phyloP scores from a whole-genome alignment of 2,113 vertebrate species.

The Leuciscus idus region DNA sequence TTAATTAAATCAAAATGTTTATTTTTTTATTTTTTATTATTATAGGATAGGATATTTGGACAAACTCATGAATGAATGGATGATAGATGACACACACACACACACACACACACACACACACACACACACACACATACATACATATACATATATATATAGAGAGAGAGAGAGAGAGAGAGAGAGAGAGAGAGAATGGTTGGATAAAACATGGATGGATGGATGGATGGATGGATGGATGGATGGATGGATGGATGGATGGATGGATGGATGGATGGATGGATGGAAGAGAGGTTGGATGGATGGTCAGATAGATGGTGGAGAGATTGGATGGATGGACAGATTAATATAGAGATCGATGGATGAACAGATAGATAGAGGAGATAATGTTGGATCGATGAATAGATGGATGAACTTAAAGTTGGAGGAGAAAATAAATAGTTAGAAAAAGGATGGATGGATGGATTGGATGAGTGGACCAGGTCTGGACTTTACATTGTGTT shows the following conservation, averaged over 20 bases:
- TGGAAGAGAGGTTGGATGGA: background rate
- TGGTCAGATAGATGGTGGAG: too few relatives aligned
- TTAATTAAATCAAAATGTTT: background rate
- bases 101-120: too few relatives aligned
- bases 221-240: background rate
- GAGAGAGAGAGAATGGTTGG: too few relatives aligned
- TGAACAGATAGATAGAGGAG: background rate
- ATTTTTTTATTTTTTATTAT: background rate
- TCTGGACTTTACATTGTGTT: too few relatives aligned
- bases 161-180: too few relatives aligned
- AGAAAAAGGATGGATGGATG: background rate
- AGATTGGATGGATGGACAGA: background rate
- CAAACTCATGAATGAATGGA: too few relatives aligned
- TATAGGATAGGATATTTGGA: too few relatives aligned
- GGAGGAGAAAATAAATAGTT: background rate
- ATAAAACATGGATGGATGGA: background rate
- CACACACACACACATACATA: too few relatives aligned
- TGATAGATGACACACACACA: too few relatives aligned
- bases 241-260: background rate
- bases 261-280: background rate
- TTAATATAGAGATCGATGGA: background rate
- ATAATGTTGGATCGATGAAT: background rate
- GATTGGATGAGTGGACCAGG: background rate
- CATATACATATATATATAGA: too few relatives aligned
- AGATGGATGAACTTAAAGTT: background rate